Conservation (phyloP, 2,797 vertebrate species). For the Centropyge bicolor region DNA sequence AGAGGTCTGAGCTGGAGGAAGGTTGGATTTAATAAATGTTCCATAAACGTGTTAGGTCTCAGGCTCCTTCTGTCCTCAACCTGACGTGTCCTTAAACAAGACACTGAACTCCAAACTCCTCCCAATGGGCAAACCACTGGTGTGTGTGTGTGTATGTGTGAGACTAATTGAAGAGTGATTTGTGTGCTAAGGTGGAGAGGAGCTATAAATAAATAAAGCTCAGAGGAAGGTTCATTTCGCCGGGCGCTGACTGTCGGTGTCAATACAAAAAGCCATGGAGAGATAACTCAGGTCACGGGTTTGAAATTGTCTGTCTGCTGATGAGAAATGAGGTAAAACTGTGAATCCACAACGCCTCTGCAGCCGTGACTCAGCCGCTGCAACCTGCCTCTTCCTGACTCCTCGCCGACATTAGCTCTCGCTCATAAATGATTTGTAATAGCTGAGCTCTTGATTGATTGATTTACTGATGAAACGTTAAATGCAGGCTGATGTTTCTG, state of each 20-base stretch:
- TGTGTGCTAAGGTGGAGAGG: not conserved
- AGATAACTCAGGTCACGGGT: slow-evolving; percentile 38
- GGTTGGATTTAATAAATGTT: no score
- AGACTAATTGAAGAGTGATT: not conserved
- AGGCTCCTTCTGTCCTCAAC: not conserved
- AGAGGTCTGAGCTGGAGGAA: no score
- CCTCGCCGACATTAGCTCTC: slow-evolving; percentile 7
- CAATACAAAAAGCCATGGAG: not conserved
- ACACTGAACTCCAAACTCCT: not conserved
- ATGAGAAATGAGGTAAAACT: slow-evolving; percentile 10
- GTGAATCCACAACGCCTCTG: not conserved
- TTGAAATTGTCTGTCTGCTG: slow-evolving; percentile 27
- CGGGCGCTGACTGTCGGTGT: not conserved
- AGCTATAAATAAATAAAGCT: slow-evolving; percentile 1
- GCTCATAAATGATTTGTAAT: slow-evolving; percentile 5
- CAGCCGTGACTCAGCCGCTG: slow-evolving; percentile 10
- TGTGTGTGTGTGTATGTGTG: no score
- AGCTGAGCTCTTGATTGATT: slow-evolving; percentile 20
- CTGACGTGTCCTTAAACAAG: not conserved
- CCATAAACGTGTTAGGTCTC: no score
- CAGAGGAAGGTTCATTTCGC: not conserved
- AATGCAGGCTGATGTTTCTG: slow-evolving; percentile 8
- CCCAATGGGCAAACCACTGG: not conserved
- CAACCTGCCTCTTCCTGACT: slow-evolving; percentile 21
- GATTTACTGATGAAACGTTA: slow-evolving; percentile 12